phyloP scores from a whole-genome alignment of 2,888 invertebrate species.

The Agriopis aurantiaria region DNA sequence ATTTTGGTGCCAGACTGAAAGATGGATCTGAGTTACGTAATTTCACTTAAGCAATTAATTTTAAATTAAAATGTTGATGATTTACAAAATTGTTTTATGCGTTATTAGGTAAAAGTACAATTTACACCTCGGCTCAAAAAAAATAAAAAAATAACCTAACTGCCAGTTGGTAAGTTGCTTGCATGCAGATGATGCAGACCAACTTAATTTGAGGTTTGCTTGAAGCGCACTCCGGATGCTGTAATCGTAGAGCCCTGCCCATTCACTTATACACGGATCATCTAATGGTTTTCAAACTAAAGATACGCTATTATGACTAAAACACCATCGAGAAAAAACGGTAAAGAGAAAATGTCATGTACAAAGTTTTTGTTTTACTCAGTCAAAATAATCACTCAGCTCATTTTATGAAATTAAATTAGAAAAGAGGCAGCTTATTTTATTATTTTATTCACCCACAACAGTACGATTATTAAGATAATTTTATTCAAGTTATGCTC shows the following conservation, averaged over 20 bases:
- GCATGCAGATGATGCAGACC: constrained; percentile 29
- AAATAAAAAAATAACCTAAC: constrained; percentile 21
- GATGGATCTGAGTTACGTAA: not conserved
- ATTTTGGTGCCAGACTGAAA: constrained; percentile 3
- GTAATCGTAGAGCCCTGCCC: constrained; percentile 61
- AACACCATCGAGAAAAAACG: not conserved
- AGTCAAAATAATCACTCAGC: not conserved
- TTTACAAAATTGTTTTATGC: not conserved
- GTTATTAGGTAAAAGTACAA: constrained; percentile 3
- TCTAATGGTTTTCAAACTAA: constrained; percentile 53
- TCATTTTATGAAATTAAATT: too few relatives aligned
- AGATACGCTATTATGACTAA: not conserved
- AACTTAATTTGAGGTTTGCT: constrained; percentile 31
- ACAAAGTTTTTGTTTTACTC: constrained; percentile 14
- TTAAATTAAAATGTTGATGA: not conserved
- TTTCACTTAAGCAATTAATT: not conserved
- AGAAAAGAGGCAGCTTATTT: too few relatives aligned
- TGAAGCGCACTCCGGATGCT: constrained; percentile 64
- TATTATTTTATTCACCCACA: not conserved
- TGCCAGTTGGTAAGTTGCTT: constrained; percentile 22
- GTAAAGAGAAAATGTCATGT: not conserved
- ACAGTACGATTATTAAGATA: constrained; percentile 23
- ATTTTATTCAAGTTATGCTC: constrained; percentile 43
- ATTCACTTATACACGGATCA: constrained; percentile 57
- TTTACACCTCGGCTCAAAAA: constrained; percentile 13